Percentiles rank a stretch among this genome's conserved stretches.
Conservation (phyloP, 2,797 vertebrate species). For the Gymnopithys bicolor region DNA sequence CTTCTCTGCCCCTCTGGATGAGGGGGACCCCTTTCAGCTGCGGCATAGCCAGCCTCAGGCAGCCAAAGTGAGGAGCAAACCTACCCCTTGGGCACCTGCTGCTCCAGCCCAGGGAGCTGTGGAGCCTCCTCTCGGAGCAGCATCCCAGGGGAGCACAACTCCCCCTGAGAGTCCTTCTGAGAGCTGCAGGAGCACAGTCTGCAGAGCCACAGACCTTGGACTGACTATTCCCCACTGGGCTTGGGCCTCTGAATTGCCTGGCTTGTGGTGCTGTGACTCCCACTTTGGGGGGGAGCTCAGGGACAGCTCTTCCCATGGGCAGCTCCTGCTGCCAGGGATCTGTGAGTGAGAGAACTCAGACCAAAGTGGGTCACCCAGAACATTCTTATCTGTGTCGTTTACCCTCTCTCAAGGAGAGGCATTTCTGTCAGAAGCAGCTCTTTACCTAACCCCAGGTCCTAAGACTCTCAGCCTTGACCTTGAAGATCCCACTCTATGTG, state of each 20-base stretch:
- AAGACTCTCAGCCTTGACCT: not conserved
- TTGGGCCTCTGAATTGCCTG: not conserved
- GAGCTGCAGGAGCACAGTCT: not conserved
- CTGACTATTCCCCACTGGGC: not conserved
- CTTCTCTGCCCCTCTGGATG: not conserved
- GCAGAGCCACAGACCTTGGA: not conserved
- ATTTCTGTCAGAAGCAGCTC: not conserved
- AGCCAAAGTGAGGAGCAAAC: not conserved
- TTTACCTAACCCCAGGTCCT: not conserved
- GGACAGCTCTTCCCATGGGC: not conserved
- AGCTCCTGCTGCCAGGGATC: not conserved
- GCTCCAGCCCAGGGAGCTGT: not conserved
- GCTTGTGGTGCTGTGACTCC: not conserved
- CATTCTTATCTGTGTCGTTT: not conserved
- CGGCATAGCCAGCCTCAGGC: not conserved
- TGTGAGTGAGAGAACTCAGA: not conserved
- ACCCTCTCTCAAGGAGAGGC: not conserved
- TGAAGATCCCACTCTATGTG: not conserved
- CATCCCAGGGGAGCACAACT: not conserved
- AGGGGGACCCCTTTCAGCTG: not conserved
- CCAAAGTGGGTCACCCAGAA: not conserved
- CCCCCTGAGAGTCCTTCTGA: not conserved
- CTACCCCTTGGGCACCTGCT: not conserved
- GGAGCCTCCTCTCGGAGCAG: not conserved
- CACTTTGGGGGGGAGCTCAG: not conserved